These are phyloP conservation scores for Eulemur macaco DNA, from an alignment of 2,113 vertebrate genomes.

Conservation along the genomic window DNA sequence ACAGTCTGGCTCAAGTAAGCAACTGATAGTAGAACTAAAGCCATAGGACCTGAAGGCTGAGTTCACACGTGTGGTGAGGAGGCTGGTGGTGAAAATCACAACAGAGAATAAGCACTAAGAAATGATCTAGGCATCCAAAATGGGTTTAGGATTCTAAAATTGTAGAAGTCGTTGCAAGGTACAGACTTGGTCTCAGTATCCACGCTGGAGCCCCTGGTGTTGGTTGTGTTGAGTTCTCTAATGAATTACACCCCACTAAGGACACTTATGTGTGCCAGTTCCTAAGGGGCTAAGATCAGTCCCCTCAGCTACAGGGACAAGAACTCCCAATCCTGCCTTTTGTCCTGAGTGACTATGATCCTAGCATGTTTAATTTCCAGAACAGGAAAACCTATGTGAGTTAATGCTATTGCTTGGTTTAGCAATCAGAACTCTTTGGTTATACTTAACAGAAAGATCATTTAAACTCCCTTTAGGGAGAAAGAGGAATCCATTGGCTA, in stretches of 20 bases:
- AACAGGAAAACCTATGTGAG: neutral
- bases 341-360: neutral
- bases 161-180: neutral
- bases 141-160: neutral
- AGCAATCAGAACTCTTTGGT: neutral
- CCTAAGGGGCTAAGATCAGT: neutral
- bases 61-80: neutral
- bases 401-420: neutral
- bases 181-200: neutral
- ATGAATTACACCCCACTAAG: neutral
- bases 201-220: neutral
- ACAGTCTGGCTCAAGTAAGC: neutral
- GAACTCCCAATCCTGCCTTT: neutral
- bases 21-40: neutral
- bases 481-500: neutral
- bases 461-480: neutral
- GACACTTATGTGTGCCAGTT: neutral
- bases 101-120: neutral
- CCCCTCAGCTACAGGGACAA: neutral
- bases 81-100: neutral
- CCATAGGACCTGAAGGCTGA: neutral
- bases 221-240: neutral
- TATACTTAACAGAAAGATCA: neutral
- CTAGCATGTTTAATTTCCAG: neutral
- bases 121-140: neutral